Evolutionary conservation across 2,888 invertebrate species (phyloP).

Genomic region (Pachliopta kotzebuea): DNA sequence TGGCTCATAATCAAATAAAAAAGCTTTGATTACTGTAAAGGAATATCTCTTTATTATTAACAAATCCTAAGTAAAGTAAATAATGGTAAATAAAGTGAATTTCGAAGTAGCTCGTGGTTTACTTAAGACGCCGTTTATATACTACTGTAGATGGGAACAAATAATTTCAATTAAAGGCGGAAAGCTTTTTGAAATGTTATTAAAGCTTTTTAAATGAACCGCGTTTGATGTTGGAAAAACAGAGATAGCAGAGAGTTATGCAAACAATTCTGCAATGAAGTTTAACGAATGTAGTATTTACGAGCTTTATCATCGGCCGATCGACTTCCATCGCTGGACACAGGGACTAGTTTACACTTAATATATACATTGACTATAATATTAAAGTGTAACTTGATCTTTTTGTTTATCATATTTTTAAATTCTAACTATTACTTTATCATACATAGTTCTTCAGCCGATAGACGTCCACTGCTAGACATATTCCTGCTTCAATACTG

Average conservation of each 20-base stretch:
- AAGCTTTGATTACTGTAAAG: no score
- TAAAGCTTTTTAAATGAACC: slow-evolving; percentile 1
- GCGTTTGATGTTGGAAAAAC: neutral
- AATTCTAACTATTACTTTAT: no score
- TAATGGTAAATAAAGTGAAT: neutral
- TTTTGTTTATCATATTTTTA: no score
- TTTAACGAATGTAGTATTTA: neutral
- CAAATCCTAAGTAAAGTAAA: neutral
- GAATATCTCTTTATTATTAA: neutral
- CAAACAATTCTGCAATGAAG: neutral
- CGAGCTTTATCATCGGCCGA: neutral
- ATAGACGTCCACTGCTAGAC: no score
- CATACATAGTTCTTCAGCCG: no score
- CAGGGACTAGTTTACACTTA: no score
- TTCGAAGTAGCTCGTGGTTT: neutral
- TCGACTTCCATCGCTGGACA: no score
- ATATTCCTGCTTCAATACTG: no score
- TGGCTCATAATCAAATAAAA: no score
- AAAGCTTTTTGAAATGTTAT: neutral
- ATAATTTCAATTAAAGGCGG: neutral
- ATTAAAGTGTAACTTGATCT: no score
- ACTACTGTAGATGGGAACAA: neutral
- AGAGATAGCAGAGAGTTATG: neutral
- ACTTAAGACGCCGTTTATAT: neutral
- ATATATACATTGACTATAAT: no score